A percentile compares a stretch with the other conserved stretches of the same genome.
Evolutionary conservation across 2,888 invertebrate genomes (phyloP).

Genomic region (Xestia rhomboidea): DNA sequence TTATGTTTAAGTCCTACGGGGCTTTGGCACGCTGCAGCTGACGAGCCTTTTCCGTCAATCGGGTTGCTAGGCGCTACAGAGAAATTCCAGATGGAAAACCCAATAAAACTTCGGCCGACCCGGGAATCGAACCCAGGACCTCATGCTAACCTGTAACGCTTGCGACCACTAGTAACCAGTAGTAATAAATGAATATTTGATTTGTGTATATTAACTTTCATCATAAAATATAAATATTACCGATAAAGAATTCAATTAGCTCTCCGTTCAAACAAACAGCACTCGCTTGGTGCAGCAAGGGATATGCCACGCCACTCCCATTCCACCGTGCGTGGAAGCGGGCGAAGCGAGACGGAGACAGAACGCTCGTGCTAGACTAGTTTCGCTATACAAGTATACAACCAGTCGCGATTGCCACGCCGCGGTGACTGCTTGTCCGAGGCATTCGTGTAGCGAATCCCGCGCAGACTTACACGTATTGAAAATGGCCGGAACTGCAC

Average conservation of each 20-base stretch:
- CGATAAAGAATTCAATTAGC: background rate
- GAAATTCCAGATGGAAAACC: background rate
- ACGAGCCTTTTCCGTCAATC: background rate
- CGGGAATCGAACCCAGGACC: background rate
- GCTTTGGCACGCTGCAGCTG: too few species aligned
- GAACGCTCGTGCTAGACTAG: constrained; percentile 23
- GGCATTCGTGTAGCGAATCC: background rate
- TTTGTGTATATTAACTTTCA: background rate
- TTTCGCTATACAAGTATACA: constrained; percentile 37
- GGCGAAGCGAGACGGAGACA: constrained; percentile 10
- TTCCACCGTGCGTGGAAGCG: background rate
- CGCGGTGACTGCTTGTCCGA: constrained; percentile 1
- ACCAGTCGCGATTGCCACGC: constrained; percentile 39
- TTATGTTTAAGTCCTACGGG: background rate
- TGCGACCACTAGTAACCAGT: background rate
- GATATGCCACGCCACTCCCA: background rate
- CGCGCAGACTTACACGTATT: background rate
- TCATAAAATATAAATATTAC: background rate
- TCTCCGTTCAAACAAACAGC: background rate
- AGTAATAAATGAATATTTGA: background rate
- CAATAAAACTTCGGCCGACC: background rate
- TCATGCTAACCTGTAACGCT: background rate
- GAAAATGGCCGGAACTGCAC: constrained; percentile 5
- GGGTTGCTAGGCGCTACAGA: background rate
- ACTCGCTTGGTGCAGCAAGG: background rate